A percentile compares a stretch with the other conserved stretches of the same genome.
Evolutionary conservation across 92 coral and sea anemone species (phyloP).

Genomic region (Blastomussa wellsi): DNA sequence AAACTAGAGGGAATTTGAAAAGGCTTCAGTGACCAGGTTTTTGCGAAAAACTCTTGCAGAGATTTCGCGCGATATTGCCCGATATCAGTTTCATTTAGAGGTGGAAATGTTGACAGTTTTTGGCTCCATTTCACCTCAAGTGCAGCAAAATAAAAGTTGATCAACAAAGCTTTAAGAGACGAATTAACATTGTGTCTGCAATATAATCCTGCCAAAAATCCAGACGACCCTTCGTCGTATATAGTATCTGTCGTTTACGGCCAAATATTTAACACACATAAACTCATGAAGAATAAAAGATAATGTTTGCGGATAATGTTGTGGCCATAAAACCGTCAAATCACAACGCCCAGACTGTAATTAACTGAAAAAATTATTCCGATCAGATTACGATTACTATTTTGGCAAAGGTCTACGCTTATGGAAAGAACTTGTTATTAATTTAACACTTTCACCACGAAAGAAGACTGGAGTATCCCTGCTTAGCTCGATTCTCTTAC

Average conservation of each 20-base stretch:
- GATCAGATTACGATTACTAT: background rate
- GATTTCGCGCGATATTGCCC: background rate
- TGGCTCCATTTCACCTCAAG: background rate
- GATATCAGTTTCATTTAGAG: background rate
- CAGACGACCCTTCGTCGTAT: background rate
- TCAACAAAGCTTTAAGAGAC: background rate
- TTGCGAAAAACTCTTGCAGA: background rate
- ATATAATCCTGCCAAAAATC: background rate
- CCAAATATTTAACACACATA: background rate
- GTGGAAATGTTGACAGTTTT: background rate
- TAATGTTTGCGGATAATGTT: background rate
- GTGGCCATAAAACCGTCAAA: slow-evolving; percentile 5
- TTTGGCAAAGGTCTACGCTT: background rate
- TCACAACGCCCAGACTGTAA: slow-evolving; percentile 1
- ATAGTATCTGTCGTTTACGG: background rate
- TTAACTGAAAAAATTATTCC: background rate
- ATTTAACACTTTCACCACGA: slow-evolving; percentile 11
- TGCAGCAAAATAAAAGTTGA: background rate
- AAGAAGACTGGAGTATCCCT: background rate
- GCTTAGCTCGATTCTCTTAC: background rate
- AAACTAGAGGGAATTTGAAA: background rate
- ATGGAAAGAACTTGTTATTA: slow-evolving; percentile 6
- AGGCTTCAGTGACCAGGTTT: background rate
- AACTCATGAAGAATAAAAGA: background rate
- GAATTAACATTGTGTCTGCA: background rate